Evolutionary conservation across 2,113 vertebrate species (phyloP).

Genomic region (Eolophus roseicapilla): DNA sequence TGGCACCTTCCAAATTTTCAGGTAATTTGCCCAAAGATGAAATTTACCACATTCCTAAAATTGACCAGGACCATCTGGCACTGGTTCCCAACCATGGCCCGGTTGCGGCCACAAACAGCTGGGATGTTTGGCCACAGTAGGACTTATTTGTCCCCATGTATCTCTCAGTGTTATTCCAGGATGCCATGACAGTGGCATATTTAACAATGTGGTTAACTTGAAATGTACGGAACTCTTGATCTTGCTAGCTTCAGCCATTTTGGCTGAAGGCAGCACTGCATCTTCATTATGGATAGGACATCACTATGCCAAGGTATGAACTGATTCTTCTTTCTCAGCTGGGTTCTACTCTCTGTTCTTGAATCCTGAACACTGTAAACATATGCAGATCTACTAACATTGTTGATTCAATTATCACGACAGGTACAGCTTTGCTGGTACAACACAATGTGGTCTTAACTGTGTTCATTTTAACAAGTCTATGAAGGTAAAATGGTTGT

Average conservation of each 20-base stretch:
- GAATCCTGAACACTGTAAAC: neutral
- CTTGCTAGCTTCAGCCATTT: neutral
- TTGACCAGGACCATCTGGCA: neutral
- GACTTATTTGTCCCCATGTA: neutral
- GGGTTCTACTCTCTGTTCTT: neutral
- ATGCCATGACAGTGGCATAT: neutral
- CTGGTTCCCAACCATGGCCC: neutral
- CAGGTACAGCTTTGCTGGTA: neutral
- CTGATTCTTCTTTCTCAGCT: rapidly evolving
- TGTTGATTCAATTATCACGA: neutral
- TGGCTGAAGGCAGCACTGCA: neutral
- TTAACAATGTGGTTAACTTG: neutral
- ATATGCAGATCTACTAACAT: neutral
- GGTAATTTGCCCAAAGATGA: neutral
- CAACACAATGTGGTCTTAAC: neutral
- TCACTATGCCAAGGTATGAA: rapidly evolving
- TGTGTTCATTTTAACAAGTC: neutral
- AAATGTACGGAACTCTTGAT: neutral
- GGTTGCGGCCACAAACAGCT: neutral
- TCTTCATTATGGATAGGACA: neutral
- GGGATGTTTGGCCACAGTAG: neutral
- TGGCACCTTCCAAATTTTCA: neutral
- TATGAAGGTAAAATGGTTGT: neutral
- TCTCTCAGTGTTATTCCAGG: neutral
- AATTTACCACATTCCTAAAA: neutral